Evolutionary conservation across 1,140 invertebrate species (phyloP), one percentile per base, ranked within the genome.

Genomic region (Oreohelix idahoensis): DNA sequence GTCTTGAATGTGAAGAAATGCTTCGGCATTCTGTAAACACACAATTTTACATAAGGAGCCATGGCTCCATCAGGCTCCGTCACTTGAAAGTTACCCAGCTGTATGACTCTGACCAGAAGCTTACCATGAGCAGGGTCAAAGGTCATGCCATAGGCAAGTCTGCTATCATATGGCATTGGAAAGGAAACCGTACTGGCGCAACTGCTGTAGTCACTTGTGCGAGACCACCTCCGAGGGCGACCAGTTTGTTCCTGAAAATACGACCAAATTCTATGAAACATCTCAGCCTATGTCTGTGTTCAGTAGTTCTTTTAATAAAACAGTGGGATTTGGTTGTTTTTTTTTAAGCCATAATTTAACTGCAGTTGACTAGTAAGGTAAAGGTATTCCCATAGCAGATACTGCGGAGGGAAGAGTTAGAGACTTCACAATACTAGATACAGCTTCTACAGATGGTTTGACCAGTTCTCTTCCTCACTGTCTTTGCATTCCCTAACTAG

Each of bases 1-100:
- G 36, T 29, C 49, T 71, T 81, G 35, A 87, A 84, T 26, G 81
- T 84, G 35, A 87, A 88, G 42, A 89, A 83, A 51, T 87, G 86
- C 74, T 84, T 86, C 17, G 84, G 88, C 15, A 78, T 79, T 38
- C 83, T 74, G 63, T 88, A 89, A 45, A 89, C 81, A 0, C 88
- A 80, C 1, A 87, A 84, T 70, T 87, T 87, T 15, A 88, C 83
- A 79, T 89, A 89, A 0, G 88, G 88, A 0, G 87, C 82, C 45
- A 85, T 83, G 36, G 81, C 79, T 15, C 85, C 84, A 23, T 85
- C 76, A 29, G 81, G 69, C 5, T 87, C 86, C 11, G 83, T 84
- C 2, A 86, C 63, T 2, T 70, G 63, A 51, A 89, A 81, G 63
- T 66, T 66, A 35, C 63, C 79, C 29, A 89, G 81, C 81, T 89